These are phyloP conservation scores for Melieria crassipennis DNA, from an alignment of 2,888 invertebrate genomes.

Conservation along the genomic window DNA sequence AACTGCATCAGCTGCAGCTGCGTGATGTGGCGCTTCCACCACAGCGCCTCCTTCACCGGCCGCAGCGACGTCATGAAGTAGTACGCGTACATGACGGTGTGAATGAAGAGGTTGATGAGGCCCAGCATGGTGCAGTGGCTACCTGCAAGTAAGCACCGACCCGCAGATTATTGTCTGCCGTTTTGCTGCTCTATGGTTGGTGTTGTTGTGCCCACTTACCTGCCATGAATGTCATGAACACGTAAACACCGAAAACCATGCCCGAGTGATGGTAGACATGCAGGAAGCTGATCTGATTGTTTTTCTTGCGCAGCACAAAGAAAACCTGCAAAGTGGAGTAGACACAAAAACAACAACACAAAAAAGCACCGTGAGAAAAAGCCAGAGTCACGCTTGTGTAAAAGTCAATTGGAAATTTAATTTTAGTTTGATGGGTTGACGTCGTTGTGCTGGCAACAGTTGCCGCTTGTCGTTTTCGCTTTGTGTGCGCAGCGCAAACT, in stretches of 20 bases:
- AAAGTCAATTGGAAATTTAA: too few species aligned
- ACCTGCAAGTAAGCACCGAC: slow-evolving; percentile 62
- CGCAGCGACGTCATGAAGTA: slow-evolving; percentile 80
- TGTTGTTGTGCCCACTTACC: slow-evolving; percentile 64
- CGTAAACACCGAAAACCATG: slow-evolving; percentile 78
- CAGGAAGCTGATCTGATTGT: slow-evolving; percentile 82
- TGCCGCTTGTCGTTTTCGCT: too few species aligned
- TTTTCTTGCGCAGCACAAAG: slow-evolving; percentile 83
- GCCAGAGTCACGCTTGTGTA: too few species aligned
- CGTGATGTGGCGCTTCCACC: slow-evolving; percentile 89
- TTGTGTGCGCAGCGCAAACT: too few species aligned
- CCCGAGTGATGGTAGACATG: slow-evolving; percentile 88
- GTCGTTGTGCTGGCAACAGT: too few species aligned
- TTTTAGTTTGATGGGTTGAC: too few species aligned
- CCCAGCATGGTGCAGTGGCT: slow-evolving; percentile 79
- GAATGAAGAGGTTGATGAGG: slow-evolving; percentile 79
- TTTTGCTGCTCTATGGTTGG: background rate
- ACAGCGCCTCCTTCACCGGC: slow-evolving; percentile 75
- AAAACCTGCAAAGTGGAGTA: slow-evolving; percentile 67
- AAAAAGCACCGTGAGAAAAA: background rate
- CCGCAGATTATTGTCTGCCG: too few species aligned
- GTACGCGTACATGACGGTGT: slow-evolving; percentile 85
- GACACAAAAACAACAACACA: background rate
- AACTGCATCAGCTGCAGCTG: slow-evolving; percentile 85
- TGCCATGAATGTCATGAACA: slow-evolving; percentile 68